A percentile compares a stretch with the other conserved stretches of the same genome.
phyloP scores from a whole-genome alignment of 2,888 invertebrate genomes.

The Synanthedon myopaeformis region DNA sequence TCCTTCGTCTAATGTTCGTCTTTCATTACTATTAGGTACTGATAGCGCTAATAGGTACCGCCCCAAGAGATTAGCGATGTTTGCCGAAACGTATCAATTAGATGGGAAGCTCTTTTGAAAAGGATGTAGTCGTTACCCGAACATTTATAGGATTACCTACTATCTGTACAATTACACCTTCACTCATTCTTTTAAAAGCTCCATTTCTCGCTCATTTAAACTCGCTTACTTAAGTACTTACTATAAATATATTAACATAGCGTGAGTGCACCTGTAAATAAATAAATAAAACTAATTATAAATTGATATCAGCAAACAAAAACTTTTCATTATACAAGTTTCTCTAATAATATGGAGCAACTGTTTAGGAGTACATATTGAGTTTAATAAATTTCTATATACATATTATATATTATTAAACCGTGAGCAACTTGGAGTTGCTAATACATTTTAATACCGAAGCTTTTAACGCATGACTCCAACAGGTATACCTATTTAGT shows the following conservation, averaged over 20 bases:
- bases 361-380: no score
- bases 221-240: no score
- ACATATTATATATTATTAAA: no score
- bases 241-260: no score
- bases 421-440: not conserved
- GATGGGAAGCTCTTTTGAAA: conserved; percentile 17
- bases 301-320: no score
- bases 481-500: not conserved
- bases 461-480: not conserved
- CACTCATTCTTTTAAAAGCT: conserved; percentile 18
- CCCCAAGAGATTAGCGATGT: conserved; percentile 18
- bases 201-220: no score
- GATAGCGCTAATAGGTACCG: conserved; percentile 4
- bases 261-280: no score
- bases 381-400: no score
- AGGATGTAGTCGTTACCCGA: conserved; percentile 23
- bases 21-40: no score
- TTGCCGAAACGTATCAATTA: conserved; percentile 24
- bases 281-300: no score
- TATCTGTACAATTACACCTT: conserved; percentile 18
- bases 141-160: conserved; percentile 25
- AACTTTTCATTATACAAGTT: no score
- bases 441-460: not conserved
- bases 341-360: no score
- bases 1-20: not conserved